Evolutionary conservation across 2,113 vertebrate genomes (phyloP), one percentile per base, ranked within the genome.

Genomic region (Leuciscus idus): DNA sequence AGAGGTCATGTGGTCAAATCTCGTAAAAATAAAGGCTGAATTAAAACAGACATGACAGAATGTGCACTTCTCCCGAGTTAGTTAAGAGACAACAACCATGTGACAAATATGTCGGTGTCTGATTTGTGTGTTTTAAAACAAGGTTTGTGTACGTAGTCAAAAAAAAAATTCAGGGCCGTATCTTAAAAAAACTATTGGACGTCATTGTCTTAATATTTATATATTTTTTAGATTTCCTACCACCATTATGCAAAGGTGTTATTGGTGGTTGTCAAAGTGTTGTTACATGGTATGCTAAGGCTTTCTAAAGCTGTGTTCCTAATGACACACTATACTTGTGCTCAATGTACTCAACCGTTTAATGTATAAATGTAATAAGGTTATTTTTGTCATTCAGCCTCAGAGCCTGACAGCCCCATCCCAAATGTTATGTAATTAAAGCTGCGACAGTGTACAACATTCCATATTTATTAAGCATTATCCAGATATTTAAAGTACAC

Each of bases 1-100:
- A 68, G 80, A 23, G 87, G 80, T 66, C 80, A 82, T 55, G 6
- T 33, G 52, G 75, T 77, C 75, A 50, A 68, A 68, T 50, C 80
- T 82, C 62, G 36, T 68, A 82, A 82, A 81, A 66, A 62, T 64
- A 64, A 64, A 26, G 23, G 59, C 23, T 46, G 28, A 62, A 62
- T 43, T 81, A 61, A 62, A 62, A 81, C 78, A 62, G 59, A 80
- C 77, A 62, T 52, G 46, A 26, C 43, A 23, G 70, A 46, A 12
- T 46, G 39, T 23, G 39, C 6, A 11, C 21, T 21, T 21, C 30
- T 21, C 30, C 7, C 19, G 19, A 62, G 36, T 73, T 11, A 28
- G 68, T 43, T 11, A 28, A 75, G 73, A 5, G n/a, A 6, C 62
- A 80, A 13, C 74, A 30, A 30, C 46, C 43, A 1, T 26, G 72